phyloP scores from a whole-genome alignment of 1,140 invertebrate genomes.

The Lordiphosa clarofinis region DNA sequence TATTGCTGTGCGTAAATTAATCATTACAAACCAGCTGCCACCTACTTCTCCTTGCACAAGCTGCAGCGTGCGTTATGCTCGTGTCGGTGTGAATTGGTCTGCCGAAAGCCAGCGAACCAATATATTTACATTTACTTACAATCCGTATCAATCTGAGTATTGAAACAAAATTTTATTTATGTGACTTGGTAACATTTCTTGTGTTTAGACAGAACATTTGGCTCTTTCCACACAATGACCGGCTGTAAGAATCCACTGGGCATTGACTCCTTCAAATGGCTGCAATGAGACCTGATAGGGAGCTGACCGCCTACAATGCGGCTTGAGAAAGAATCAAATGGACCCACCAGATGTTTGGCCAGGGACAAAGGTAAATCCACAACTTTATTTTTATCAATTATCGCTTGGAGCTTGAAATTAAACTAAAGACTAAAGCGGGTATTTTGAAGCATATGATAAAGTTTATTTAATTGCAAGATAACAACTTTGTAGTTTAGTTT shows the following conservation, averaged over 20 bases:
- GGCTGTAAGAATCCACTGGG: slow-evolving; percentile 77
- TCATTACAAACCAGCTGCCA: no score
- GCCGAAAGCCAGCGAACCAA: no score
- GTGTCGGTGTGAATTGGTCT: no score
- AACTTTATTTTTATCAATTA: slow-evolving; percentile 26
- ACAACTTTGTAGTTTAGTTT: slow-evolving; percentile 24
- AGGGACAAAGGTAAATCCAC: slow-evolving; percentile 21
- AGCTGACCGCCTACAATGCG: slow-evolving; percentile 80
- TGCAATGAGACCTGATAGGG: slow-evolving; percentile 79
- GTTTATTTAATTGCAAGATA: slow-evolving; percentile 36
- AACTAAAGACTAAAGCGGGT: slow-evolving; percentile 21
- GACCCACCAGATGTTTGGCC: slow-evolving; percentile 21
- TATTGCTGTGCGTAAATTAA: no score
- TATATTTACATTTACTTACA: no score
- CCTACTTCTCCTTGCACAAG: no score
- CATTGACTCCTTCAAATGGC: slow-evolving; percentile 41
- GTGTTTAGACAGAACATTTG: slow-evolving; percentile 27
- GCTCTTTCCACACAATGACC: slow-evolving; percentile 77
- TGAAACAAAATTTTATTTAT: no score
- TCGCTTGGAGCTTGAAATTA: slow-evolving; percentile 7
- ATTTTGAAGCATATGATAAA: slow-evolving; percentile 17
- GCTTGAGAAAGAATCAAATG: not conserved
- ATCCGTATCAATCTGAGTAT: no score
- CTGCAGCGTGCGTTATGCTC: no score
- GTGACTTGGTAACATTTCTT: no score